Base-by-base conservation (phyloP, 2,888 invertebrate species). In the Mesoligia furuncula region DNA sequence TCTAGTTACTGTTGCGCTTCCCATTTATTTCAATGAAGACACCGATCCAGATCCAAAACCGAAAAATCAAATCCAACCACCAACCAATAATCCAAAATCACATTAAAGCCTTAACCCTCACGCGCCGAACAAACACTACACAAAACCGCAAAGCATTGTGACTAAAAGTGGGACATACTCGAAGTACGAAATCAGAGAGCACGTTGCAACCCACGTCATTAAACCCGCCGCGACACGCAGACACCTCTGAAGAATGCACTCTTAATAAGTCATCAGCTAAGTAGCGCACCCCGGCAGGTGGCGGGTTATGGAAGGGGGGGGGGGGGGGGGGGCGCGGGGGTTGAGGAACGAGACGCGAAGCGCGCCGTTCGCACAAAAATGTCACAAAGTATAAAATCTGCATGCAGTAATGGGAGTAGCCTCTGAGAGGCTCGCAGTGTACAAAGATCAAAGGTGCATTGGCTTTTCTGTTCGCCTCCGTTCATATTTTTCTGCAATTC, bases 221-320 rank as follows among this genome's bases (percentile, higher is more conserved):
- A 96, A 96, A 93, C 95, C 92, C 90, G 90, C 93, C 91, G 92
- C 94, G 95, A 94, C 95, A 94, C 93, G 90, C 95, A 96, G 96
- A 96, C 96, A 96, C 96, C 96, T 96, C 95, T 93, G 94, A 96
- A 96, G 96, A 96, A 96, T 96, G 95, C 94, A 94, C 95, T 95
- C 96, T 95, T 96, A 96, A 96, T 96, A 96, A 96, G 96, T 96
- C 96, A 96, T 96, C 96, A 96, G 96, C 96, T 96, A 96, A 96
- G 96, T 96, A 96, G 94, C 92, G 93, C 92, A 87, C 88, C 87
- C 83, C 80, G 72, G 81, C 70, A 73, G 77, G 77, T 77, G 74
- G 79, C 74, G 78, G 66, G 45, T 20, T 64, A n/a, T 64, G 39
- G 61, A 15, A n/a, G 65, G 39, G 45, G 24, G 61, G 69, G 79